phyloP scores from a whole-genome alignment of 1,140 invertebrate genomes.

The Zaprionus camerounensis region DNA sequence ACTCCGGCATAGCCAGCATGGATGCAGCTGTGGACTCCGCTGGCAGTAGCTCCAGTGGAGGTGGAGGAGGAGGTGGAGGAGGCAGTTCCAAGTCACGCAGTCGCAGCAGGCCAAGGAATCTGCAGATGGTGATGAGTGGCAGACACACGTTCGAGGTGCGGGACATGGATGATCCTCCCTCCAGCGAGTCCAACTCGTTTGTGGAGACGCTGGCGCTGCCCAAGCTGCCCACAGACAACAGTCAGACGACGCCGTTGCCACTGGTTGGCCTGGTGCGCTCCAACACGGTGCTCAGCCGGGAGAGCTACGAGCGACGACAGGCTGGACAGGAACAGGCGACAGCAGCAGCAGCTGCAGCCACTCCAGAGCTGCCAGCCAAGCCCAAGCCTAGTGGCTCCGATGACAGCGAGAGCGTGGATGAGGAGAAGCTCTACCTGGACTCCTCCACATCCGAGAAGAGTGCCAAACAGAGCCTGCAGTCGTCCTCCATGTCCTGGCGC shows the following conservation, averaged over 20 bases:
- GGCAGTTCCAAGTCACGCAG: conserved; percentile 67
- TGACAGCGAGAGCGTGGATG: conserved; percentile 78
- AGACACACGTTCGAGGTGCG: conserved; percentile 87
- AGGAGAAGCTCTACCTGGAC: conserved; percentile 81
- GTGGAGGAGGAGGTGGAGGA: conserved; percentile 60
- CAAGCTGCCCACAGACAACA: conserved; percentile 86
- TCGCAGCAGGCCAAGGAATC: conserved; percentile 85
- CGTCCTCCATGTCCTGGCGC: conserved; percentile 84
- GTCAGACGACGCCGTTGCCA: conserved; percentile 84
- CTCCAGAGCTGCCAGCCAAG: conserved; percentile 25
- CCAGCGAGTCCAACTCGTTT: conserved; percentile 86
- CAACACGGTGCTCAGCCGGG: conserved; percentile 78
- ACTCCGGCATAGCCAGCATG: conserved; percentile 88
- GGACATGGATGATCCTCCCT: conserved; percentile 86
- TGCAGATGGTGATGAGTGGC: conserved; percentile 86
- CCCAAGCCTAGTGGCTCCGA: conserved; percentile 55
- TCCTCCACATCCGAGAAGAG: conserved; percentile 82
- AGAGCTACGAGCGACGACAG: conserved; percentile 67
- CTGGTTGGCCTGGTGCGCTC: conserved; percentile 73
- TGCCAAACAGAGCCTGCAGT: conserved; percentile 75
- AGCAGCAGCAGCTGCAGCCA: background rate
- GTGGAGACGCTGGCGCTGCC: conserved; percentile 86
- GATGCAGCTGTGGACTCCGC: conserved; percentile 84
- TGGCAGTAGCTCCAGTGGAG: conserved; percentile 57
- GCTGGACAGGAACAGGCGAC: conserved; percentile 17